phyloP scores from a whole-genome alignment of 2,888 invertebrate species.

The Amblyjoppa fuscipennis region DNA sequence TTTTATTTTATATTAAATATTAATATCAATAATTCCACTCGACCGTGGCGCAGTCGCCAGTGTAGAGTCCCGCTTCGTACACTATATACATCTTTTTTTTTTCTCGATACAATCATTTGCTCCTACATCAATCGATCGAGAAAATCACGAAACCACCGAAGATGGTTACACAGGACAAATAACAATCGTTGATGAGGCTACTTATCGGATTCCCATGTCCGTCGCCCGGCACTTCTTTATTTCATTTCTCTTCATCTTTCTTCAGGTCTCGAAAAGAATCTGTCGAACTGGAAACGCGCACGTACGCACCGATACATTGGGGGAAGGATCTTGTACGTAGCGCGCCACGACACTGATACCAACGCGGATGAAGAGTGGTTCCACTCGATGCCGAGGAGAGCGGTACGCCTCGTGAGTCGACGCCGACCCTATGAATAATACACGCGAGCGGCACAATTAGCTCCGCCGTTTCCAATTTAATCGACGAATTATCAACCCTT shows the following conservation, averaged over 20 bases:
- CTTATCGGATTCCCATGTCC: constrained; percentile 41
- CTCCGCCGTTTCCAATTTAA: constrained; percentile 84
- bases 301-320: constrained; percentile 14
- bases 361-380: constrained; percentile 14
- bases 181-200: constrained; percentile 18
- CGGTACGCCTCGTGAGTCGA: constrained; percentile 30
- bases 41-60: too few relatives aligned
- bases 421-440: constrained; percentile 82
- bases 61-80: not conserved
- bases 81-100: not conserved
- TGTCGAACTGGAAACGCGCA: constrained; percentile 2
- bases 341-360: constrained; percentile 17
- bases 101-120: not conserved
- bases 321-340: not conserved
- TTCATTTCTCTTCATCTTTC: constrained; percentile 1
- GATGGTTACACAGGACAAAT: constrained; percentile 10
- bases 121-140: not conserved
- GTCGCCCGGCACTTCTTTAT: constrained; percentile 1
- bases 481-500: constrained; percentile 84
- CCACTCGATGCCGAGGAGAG: constrained; percentile 34
- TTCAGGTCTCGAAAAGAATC: constrained; percentile 4
- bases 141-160: constrained; percentile 11
- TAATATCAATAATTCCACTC: too few relatives aligned
- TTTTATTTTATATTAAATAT: too few relatives aligned
- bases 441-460: constrained; percentile 83